Evolutionary conservation across 2,113 vertebrate species (phyloP), one percentile per base, ranked within the genome.

Genomic region (Zeus faber): DNA sequence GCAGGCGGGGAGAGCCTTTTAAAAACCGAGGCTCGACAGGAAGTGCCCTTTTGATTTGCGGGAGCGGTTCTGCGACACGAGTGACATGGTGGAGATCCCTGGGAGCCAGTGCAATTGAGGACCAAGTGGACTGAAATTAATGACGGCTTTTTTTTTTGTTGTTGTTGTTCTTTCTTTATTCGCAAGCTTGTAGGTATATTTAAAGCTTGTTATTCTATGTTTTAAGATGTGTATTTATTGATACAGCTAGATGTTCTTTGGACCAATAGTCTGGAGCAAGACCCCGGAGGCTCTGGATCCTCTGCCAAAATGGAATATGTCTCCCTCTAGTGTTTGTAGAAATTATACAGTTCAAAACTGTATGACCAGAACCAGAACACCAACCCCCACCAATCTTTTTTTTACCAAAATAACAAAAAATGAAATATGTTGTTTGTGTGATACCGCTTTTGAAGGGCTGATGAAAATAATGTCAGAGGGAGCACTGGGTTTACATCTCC

Each of bases 61-160:
- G 72, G 72, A 80, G 74, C 60, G 54, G 60, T 68, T 64, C 67
- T 70, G 70, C 72, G 58, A 69, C 53, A 65, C 65, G 62, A 62
- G 66, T 70, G 68, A 79, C 62, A 70, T 57, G 62, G 72, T 50
- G 77, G 76, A 81, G 62, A 60, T 60, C 71, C 67, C 67, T 84
- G 70, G 81, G 84, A 83, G 81, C 72, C 82, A 77, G 77, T 86
- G 83, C 82, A 83, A 86, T 87, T 75, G 79, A 70, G 78, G 84
- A 77, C 72, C 62, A 79, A 81, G 82, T 64, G 73, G 70, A 85
- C 71, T 67, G 60, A 77, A 50, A 35, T 48, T 29, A 65, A 43
- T 37, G 24, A n/a, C n/a, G n/a, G n/a, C n/a, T n/a, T n/a, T n/a
- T 9, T 44, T 44, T 35, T 37, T 39, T 49, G 52, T 58, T 69